Base-by-base conservation (phyloP, 2,888 invertebrate genomes). In the Micoletzkya japonica region DNA sequence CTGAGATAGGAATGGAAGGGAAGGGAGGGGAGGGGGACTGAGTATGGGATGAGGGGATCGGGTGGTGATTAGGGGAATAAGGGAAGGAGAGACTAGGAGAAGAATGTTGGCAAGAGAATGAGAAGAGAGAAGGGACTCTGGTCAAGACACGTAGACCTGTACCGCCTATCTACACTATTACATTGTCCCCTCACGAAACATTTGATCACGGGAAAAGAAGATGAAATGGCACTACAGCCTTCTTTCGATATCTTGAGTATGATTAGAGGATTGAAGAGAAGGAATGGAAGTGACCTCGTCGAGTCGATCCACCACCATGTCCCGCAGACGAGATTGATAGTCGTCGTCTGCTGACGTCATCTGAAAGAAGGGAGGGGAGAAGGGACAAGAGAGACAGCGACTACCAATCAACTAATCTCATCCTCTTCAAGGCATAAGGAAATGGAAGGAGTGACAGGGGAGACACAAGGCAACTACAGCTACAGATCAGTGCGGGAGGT, bases 241-340 rank as follows among this genome's bases (percentile, higher is more conserved):
- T n/a, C n/a, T n/a, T n/a, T n/a, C n/a, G n/a, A n/a, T n/a, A n/a
- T n/a, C n/a, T n/a, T n/a, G n/a, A n/a, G n/a, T n/a, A n/a, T n/a
- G n/a, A n/a, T n/a, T n/a, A n/a, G n/a, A n/a, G n/a, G n/a, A n/a
- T n/a, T n/a, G n/a, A n/a, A n/a, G n/a, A n/a, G n/a, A n/a, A n/a
- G n/a, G n/a, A n/a, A n/a, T n/a, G n/a, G n/a, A n/a, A n/a, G 32
- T 37, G 28, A 68, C 68, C 68, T 68, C 68, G 34, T 68, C 68
- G 14, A 68, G 68, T 49, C 68, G 57, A 34, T 68, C 68, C 44
- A 68, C 58, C 14, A 68, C 68, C 68, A 68, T 68, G 20, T 68
- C 68, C 24, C 58, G 30, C 34, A 68, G 32, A 17, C 68, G 68
- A 4, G 34, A 32, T 34, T 57, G 58, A 30, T 68, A 68, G 58